These are phyloP conservation scores for Oreochromis niloticus DNA, from an alignment of 2,113 vertebrate genomes.

Conservation along the genomic window DNA sequence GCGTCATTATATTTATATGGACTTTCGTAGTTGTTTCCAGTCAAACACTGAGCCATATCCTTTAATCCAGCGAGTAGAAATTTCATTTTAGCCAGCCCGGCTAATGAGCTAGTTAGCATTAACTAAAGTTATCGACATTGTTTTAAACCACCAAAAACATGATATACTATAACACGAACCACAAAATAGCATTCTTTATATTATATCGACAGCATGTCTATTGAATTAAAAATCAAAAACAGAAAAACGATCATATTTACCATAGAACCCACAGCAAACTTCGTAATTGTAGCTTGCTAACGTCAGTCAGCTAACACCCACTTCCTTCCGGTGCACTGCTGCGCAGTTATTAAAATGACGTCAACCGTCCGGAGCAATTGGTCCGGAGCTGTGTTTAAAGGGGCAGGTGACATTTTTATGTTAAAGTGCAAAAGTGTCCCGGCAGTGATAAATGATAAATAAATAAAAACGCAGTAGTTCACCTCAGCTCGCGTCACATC, in stretches of 20 bases:
- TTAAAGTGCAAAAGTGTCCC: background rate
- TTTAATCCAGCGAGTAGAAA: background rate
- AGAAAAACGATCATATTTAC: slow-evolving; percentile 48
- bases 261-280: slow-evolving; percentile 74
- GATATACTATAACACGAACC: background rate
- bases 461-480: fast-evolving
- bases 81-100: background rate
- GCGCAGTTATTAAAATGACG: slow-evolving; percentile 52
- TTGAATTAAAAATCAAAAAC: background rate
- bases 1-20: background rate
- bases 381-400: slow-evolving; percentile 28
- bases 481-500: background rate
- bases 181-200: background rate
- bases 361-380: background rate
- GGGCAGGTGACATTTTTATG: background rate
- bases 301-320: slow-evolving; percentile 61
- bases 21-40: background rate
- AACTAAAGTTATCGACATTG: background rate
- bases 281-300: slow-evolving; percentile 59
- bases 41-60: background rate
- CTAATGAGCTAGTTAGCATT: slow-evolving; percentile 12
- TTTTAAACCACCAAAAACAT: background rate
- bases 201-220: fast-evolving
- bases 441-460: fast-evolving
- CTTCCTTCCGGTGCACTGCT: slow-evolving; percentile 55